These are phyloP conservation scores for Troides aeacus DNA, from an alignment of 2,888 invertebrate genomes.

Conservation along the genomic window DNA sequence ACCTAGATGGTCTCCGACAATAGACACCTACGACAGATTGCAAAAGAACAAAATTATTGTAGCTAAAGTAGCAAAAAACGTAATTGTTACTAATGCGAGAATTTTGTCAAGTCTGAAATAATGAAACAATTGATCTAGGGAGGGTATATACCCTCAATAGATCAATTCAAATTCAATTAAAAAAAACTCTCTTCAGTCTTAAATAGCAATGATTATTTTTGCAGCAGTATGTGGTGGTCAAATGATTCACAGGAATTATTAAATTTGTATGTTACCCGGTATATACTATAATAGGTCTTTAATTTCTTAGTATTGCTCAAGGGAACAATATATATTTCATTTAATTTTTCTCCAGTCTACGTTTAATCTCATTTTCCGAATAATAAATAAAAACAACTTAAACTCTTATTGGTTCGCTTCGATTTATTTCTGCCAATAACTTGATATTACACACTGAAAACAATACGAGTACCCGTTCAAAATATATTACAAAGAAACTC, in stretches of 20 bases:
- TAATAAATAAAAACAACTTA: constrained; percentile 27
- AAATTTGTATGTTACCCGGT: not conserved
- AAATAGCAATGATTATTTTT: not conserved
- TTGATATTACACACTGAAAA: constrained; percentile 28
- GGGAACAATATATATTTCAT: not conserved
- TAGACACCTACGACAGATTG: too few species aligned
- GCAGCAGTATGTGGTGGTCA: not conserved
- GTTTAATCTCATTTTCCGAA: constrained; percentile 11
- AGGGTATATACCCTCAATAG: not conserved
- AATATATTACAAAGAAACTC: constrained; percentile 35
- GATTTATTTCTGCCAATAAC: constrained; percentile 28
- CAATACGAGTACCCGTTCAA: constrained; percentile 25
- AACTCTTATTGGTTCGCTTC: constrained; percentile 16
- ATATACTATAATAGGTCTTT: not conserved
- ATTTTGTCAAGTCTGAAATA: not conserved
- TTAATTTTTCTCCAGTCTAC: not conserved
- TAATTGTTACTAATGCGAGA: not conserved
- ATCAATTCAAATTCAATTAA: too few species aligned
- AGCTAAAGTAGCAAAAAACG: not conserved
- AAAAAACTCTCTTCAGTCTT: too few species aligned
- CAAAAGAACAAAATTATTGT: too few species aligned
- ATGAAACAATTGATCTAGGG: not conserved
- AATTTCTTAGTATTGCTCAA: not conserved
- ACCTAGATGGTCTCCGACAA: too few species aligned
- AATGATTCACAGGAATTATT: not conserved